Conservation (phyloP, 2,888 invertebrate genomes). For the Microplitis deprimator region DNA sequence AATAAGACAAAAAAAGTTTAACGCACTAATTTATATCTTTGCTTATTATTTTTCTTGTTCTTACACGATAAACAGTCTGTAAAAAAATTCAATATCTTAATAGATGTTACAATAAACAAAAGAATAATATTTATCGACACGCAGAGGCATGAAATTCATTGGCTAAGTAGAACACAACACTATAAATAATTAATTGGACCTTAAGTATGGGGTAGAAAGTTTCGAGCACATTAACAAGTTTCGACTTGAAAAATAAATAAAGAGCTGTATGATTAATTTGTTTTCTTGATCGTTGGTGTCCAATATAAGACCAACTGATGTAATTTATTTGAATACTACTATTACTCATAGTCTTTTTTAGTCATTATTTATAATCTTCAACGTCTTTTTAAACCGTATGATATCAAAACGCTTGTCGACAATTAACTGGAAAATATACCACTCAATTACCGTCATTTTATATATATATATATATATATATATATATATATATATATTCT, state of each 20-base stretch:
- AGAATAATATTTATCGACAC: conserved; percentile 23
- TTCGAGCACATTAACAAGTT: neutral
- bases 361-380: neutral
- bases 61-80: conserved; percentile 9
- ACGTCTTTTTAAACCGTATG: neutral
- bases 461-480: neutral
- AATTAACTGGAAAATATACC: neutral
- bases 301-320: neutral
- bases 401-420: neutral
- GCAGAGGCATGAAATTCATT: conserved; percentile 44
- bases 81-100: neutral
- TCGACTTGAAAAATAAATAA: neutral
- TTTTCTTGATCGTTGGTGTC: neutral
- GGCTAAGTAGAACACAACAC: conserved; percentile 52
- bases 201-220: conserved; percentile 58
- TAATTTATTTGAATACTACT: neutral
- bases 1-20: neutral
- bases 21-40: neutral
- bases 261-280: neutral
- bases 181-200: conserved; percentile 65
- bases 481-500: neutral
- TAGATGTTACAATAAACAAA: conserved; percentile 6
- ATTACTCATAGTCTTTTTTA: neutral
- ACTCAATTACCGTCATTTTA: neutral
- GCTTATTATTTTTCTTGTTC: neutral